Evolutionary conservation across 2,797 vertebrate genomes (phyloP), one percentile per base, ranked within the genome.

Genomic region (Ispidina picta): DNA sequence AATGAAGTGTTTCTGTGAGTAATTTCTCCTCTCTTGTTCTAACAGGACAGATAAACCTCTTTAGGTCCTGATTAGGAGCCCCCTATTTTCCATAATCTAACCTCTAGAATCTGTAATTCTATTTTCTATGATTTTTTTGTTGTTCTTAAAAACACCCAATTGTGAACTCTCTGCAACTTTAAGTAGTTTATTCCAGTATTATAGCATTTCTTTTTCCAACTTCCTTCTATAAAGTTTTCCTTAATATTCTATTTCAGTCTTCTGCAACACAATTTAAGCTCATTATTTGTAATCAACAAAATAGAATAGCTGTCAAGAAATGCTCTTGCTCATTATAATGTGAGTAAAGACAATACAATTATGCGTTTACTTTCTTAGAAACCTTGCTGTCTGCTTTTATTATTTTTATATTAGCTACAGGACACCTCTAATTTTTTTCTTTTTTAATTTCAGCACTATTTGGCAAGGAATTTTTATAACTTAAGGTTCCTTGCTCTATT

Each of bases 401-500:
- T 54, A 49, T 25, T 44, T 68, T 71, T 5, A 16, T 59, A 56
- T 43, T 68, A 70, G 33, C 11, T 72, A 44, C 3, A 44, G 23
- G 12, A 43, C 14, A 26, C 12, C 3, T 46, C 58, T 92, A 86
- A 86, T 60, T 19, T 55, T 23, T 55, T 20, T 21, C 35, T 29
- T 89, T 93, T 69, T 77, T n/a, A 75, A 94, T 98, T 97, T 64
- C 98, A 99, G 99, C 99, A 99, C 93, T 99, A 98, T 96, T 97
- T 99, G 96, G 99, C 99, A 90, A 98, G 99, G 96, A 99, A 99
- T 97, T 99, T 99, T 98, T 99, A 99, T 98, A 99, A 99, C 95
- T 98, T 99, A 92, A 98, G 99, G 74, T 99, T 99, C 95, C 97
- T 99, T 95, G 99, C 99, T 86, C 98, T 99, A 74, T 99, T 99